A percentile compares a stretch with the other conserved stretches of the same genome.
Evolutionary conservation across 2,888 invertebrate genomes (phyloP).

Genomic region (Platynereis dumerilii): DNA sequence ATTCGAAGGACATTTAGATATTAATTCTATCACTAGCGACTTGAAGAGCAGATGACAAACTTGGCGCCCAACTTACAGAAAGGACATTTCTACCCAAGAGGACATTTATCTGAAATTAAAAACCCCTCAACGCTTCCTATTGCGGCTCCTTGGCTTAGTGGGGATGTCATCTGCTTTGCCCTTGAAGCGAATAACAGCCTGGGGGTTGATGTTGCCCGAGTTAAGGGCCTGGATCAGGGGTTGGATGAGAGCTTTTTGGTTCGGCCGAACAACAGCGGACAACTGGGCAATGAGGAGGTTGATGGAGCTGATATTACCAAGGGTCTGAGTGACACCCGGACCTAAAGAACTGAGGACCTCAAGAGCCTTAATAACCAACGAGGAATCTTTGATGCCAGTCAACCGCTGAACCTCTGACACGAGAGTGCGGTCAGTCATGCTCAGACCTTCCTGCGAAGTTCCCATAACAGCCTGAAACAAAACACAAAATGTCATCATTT

Average conservation of each 20-base stretch:
- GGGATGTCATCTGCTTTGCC: background rate
- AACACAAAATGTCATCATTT: too few relatives aligned
- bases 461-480: too few relatives aligned
- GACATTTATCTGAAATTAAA: too few relatives aligned
- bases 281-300: slow-evolving; percentile 2
- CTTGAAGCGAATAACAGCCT: background rate
- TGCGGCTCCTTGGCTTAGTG: too few relatives aligned
- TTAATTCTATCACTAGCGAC: too few relatives aligned
- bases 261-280: background rate
- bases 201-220: background rate
- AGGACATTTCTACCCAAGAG: too few relatives aligned
- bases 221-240: background rate
- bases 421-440: slow-evolving; percentile 1
- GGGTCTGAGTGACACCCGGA: background rate
- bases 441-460: too few relatives aligned
- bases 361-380: background rate
- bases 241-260: slow-evolving; percentile 3
- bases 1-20: too few relatives aligned
- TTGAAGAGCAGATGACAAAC: too few relatives aligned
- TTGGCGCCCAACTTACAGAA: too few relatives aligned
- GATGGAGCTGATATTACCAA: background rate
- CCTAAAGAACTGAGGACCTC: background rate
- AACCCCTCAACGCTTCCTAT: too few relatives aligned
- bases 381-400: slow-evolving; percentile 2
- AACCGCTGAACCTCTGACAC: background rate